Conservation (phyloP, 2,113 vertebrate genomes). For the Passerina amoena region DNA sequence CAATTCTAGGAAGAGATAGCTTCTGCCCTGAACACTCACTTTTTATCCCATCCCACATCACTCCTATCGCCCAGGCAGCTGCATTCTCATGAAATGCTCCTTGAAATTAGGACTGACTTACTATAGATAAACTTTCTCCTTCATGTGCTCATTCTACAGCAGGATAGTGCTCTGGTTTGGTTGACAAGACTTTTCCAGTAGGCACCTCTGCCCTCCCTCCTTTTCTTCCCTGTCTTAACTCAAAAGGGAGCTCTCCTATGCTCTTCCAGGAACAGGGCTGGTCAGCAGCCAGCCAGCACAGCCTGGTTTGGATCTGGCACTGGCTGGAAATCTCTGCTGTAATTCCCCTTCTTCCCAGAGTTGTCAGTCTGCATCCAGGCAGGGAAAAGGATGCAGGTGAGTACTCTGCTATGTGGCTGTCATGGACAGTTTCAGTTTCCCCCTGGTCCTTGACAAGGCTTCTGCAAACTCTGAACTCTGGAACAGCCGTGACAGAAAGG, state of each 20-base stretch:
- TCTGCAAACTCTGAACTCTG: not conserved
- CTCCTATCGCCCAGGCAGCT: not conserved
- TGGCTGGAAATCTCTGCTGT: not conserved
- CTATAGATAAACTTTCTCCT: not conserved
- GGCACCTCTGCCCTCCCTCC: not conserved
- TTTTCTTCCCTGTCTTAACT: not conserved
- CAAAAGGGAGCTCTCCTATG: not conserved
- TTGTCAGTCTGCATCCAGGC: not conserved
- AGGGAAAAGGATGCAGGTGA: not conserved
- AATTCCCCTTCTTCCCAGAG: not conserved
- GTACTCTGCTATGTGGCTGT: not conserved
- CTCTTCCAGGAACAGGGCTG: not conserved
- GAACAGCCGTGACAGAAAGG: not conserved
- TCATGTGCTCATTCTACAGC: not conserved
- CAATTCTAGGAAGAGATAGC: not conserved
- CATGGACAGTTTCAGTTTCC: not conserved
- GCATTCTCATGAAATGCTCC: not conserved
- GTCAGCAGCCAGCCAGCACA: not conserved
- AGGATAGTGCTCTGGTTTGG: not conserved
- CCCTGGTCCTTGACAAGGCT: not conserved
- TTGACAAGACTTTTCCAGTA: not conserved
- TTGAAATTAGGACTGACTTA: not conserved
- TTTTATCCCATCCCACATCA: not conserved
- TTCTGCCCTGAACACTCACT: not conserved
- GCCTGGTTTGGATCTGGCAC: not conserved